Base-by-base conservation (phyloP, 2,888 invertebrate genomes). In the Leistus spinibarbis region DNA sequence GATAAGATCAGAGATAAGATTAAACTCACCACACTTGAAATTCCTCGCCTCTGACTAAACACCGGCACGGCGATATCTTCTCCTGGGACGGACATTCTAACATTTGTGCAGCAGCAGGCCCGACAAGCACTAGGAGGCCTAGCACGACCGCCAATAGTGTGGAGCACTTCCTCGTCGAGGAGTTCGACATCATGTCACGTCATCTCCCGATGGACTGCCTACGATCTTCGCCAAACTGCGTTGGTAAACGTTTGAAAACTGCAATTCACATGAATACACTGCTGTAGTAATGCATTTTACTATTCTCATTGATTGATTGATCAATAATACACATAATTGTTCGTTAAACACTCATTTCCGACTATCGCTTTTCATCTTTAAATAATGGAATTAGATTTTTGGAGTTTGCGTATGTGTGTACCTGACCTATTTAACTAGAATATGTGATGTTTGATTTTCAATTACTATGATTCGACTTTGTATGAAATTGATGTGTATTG, bases 11-110 rank as follows among this genome's bases (percentile, higher is more conserved):
- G n/a, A n/a, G n/a, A 27, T 7, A 0, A 27, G 27, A 27, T 27
- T 57, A n/a, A 19, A 79, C 82, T 86, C 87, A 95, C 95, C 95
- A 95, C 87, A 95, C 93, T 88, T 95, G 95, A 79, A 93, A 88
- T 81, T 95, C 95, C 82, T 92, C 91, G 81, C 90, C 90, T 64
- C 93, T 89, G 78, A 91, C 88, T 24, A 94, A 90, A 84, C 95
- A 95, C 80, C 95, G 90, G 83, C 95, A 95, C 22, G 95, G 95
- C 75, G 93, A 85, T 80, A 95, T 95, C 64, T 89, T 88, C 81
- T 94, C 93, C 77, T 93, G 91, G 23, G 90, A 87, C 23, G 95
- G 95, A 84, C 95, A 95, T 82, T 86, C 83, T 76, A 80, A 80
- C 17, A 24, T 76, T 77, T 63, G 78, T 17, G 17, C 73, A 69